These are phyloP conservation scores for Cryptus viduatorius DNA, from an alignment of 2,888 invertebrate genomes.

Conservation along the genomic window DNA sequence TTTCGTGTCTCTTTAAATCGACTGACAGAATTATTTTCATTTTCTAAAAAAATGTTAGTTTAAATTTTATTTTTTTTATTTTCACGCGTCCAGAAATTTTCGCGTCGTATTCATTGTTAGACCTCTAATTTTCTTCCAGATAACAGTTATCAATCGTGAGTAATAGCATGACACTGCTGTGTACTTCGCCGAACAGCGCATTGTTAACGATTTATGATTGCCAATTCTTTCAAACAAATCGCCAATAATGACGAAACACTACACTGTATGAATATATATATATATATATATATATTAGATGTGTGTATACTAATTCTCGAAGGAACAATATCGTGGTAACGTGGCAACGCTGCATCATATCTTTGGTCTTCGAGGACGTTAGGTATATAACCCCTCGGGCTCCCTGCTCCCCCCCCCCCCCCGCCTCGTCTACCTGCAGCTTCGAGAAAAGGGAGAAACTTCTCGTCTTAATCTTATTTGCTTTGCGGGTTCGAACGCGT, in stretches of 20 bases:
- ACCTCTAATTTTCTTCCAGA: background rate
- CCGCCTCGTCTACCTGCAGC: slow-evolving; percentile 24
- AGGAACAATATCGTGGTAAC: slow-evolving; percentile 27
- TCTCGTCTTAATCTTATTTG: slow-evolving; percentile 15
- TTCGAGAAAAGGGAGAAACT: slow-evolving; percentile 25
- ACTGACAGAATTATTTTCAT: no score
- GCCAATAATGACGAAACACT: slow-evolving; percentile 22
- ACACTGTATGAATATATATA: background rate
- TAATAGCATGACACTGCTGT: background rate
- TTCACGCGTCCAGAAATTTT: no score
- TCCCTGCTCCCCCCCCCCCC: background rate
- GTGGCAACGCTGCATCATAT: slow-evolving; percentile 41
- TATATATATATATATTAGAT: background rate
- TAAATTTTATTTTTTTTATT: no score
- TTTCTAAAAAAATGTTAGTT: no score
- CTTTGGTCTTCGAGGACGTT: slow-evolving; percentile 20
- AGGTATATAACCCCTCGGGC: background rate
- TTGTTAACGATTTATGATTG: slow-evolving; percentile 3
- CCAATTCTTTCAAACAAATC: background rate
- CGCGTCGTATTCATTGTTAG: no score
- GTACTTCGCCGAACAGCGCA: background rate
- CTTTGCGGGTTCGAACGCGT: slow-evolving; percentile 13
- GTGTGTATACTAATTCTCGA: background rate
- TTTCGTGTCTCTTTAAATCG: no score
- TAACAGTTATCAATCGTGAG: background rate